Evolutionary conservation across 2,888 invertebrate species (phyloP).

Genomic region (Stenolophus ochropezus): DNA sequence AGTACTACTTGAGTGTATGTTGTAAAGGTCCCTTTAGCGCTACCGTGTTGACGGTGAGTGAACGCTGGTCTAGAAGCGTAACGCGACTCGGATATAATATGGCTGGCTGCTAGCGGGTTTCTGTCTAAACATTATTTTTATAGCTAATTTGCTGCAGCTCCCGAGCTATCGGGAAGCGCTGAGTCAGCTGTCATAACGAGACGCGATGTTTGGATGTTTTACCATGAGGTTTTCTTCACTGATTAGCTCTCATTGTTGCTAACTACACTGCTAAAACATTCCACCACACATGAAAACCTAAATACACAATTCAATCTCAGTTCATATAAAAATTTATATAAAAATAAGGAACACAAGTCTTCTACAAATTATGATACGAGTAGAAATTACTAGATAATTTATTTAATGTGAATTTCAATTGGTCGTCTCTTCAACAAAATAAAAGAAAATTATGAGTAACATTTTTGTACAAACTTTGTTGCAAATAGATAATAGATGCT

Average conservation of each 20-base stretch:
- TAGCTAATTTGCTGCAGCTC: slow-evolving; percentile 64
- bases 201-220: slow-evolving; percentile 64
- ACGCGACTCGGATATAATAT: slow-evolving; percentile 58
- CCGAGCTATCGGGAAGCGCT: slow-evolving; percentile 61
- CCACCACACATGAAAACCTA: neutral
- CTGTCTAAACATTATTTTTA: slow-evolving; percentile 68
- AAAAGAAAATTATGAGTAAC: too few species aligned
- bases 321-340: too few species aligned
- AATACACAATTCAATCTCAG: neutral
- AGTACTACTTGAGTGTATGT: neutral
- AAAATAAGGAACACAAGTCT: too few species aligned
- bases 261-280: slow-evolving; percentile 51
- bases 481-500: too few species aligned
- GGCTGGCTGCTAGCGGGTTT: slow-evolving; percentile 50
- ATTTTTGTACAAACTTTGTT: too few species aligned
- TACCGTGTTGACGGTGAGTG: neutral
- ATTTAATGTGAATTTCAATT: too few species aligned
- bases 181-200: slow-evolving; percentile 68
- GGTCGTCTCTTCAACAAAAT: too few species aligned
- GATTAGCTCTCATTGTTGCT: slow-evolving; percentile 62
- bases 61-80: neutral
- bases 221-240: slow-evolving; percentile 63
- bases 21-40: neutral
- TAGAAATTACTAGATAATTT: too few species aligned
- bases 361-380: too few species aligned